These are phyloP conservation scores for Clamator glandarius DNA, from an alignment of 2,797 vertebrate species.

Conservation along the genomic window DNA sequence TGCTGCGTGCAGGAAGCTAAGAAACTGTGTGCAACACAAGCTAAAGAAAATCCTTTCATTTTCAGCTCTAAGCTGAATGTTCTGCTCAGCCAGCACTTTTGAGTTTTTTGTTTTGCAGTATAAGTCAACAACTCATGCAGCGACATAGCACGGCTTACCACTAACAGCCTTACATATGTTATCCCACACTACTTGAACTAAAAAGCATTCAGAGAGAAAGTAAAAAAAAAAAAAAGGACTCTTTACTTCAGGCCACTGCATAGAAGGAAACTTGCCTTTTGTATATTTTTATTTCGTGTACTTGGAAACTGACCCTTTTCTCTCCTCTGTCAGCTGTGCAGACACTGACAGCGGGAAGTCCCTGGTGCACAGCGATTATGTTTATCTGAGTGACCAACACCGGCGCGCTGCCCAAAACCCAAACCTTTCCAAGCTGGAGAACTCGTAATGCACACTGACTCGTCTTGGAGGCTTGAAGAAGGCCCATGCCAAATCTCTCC, in stretches of 20 bases:
- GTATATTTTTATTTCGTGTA: background rate
- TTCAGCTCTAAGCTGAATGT: background rate
- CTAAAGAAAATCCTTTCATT: background rate
- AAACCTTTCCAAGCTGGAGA: background rate
- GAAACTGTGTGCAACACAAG: background rate
- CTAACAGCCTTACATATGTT: background rate
- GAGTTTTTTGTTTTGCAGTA: background rate
- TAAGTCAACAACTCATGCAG: background rate
- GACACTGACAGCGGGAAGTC: background rate
- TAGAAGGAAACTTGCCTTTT: background rate
- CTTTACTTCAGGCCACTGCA: background rate
- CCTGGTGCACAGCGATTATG: accelerated
- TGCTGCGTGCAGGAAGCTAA: background rate
- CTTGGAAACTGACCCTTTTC: background rate
- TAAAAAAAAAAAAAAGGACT: background rate
- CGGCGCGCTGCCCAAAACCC: accelerated
- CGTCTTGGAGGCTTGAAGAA: background rate
- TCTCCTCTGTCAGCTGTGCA: background rate
- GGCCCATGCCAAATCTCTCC: background rate
- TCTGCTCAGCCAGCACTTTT: background rate
- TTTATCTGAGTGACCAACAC: background rate
- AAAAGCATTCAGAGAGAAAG: background rate
- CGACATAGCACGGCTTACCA: background rate
- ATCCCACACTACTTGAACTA: background rate
- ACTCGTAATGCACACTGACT: background rate